Conservation (phyloP, 2,797 vertebrate genomes). For the Myioborus miniatus region DNA sequence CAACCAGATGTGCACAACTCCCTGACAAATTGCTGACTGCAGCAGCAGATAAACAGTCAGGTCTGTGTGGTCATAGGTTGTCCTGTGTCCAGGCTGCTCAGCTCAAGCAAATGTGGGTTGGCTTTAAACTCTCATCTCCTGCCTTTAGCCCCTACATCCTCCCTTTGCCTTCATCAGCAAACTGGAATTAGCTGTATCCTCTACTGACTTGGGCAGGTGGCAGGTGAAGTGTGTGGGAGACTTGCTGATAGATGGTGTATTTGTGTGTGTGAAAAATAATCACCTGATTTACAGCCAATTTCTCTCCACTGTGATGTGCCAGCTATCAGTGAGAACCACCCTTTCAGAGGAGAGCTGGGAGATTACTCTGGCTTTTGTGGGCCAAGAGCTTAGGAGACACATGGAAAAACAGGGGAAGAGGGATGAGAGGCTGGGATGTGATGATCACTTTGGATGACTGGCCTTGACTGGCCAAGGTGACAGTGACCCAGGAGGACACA, state of each 20-base stretch:
- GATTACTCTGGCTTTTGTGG: neutral
- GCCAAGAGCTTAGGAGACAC: neutral
- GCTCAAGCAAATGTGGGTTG: neutral
- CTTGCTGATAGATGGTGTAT: neutral
- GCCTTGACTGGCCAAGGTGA: neutral
- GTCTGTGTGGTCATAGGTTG: neutral
- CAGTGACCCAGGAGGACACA: neutral
- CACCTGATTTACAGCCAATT: neutral
- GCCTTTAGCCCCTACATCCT: neutral
- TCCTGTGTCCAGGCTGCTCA: neutral
- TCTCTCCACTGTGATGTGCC: rapidly evolving
- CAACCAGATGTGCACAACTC: neutral
- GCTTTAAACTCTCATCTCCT: neutral
- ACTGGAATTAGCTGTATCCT: neutral
- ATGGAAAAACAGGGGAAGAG: neutral
- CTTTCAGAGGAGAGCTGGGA: neutral
- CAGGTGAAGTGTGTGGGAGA: neutral
- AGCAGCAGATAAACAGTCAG: neutral
- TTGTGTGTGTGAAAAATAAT: neutral
- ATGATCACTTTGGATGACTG: neutral
- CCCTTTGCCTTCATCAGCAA: neutral
- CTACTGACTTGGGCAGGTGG: neutral
- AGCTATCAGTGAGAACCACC: neutral
- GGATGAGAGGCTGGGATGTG: neutral
- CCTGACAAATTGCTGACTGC: neutral